Conservation (phyloP, 2,113 vertebrate species). For the Phainopepla nitens region DNA sequence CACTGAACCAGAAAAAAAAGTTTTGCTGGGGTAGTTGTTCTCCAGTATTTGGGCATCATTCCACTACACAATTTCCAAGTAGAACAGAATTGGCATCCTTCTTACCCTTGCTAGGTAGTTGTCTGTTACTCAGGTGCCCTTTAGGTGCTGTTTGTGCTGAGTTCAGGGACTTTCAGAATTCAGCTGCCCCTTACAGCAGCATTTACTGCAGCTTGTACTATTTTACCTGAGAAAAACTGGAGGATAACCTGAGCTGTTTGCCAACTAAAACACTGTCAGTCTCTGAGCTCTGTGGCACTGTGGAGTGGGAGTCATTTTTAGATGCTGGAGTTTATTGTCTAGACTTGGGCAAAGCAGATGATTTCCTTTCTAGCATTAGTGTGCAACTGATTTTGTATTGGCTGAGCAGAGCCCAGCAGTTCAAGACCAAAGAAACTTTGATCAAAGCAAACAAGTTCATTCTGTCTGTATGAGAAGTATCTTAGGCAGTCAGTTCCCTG, state of each 20-base stretch:
- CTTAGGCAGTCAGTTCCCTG: not conserved
- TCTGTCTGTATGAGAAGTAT: not conserved
- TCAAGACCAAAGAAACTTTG: not conserved
- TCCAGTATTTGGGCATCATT: not conserved
- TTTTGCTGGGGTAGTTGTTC: not conserved
- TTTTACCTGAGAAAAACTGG: not conserved
- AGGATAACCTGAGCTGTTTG: not conserved
- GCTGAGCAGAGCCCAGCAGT: not conserved
- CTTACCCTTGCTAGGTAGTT: not conserved
- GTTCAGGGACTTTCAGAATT: not conserved
- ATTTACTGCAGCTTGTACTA: not conserved
- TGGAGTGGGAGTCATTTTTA: not conserved
- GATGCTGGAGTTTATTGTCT: not conserved
- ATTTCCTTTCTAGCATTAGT: not conserved
- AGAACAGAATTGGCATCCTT: not conserved
- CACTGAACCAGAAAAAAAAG: not conserved
- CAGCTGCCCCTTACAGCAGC: not conserved
- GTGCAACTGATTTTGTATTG: not conserved
- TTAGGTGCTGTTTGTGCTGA: not conserved
- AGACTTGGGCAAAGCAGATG: not conserved
- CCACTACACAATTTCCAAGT: not conserved
- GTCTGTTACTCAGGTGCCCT: accelerated
- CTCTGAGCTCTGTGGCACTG: not conserved
- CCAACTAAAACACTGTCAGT: not conserved
- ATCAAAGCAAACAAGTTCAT: not conserved